These are phyloP conservation scores for Campoplex capitator DNA, from an alignment of 2,888 invertebrate species.

Conservation along the genomic window DNA sequence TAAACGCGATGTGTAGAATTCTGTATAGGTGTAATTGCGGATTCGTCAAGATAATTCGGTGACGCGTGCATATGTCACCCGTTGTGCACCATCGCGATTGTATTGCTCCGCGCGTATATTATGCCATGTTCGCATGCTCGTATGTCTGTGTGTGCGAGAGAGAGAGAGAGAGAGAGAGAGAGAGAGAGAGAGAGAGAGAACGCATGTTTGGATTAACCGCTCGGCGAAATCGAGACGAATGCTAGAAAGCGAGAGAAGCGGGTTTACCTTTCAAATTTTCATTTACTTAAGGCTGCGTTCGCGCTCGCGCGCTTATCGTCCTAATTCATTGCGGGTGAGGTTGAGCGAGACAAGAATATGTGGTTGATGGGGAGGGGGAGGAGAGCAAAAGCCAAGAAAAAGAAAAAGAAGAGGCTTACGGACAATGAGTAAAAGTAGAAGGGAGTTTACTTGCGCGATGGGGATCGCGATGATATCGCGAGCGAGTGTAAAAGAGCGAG, in stretches of 20 bases:
- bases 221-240: slow-evolving; percentile 61
- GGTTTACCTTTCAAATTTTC: slow-evolving; percentile 72
- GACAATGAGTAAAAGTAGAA: background rate
- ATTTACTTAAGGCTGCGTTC: slow-evolving; percentile 72
- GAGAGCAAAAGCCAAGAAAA: slow-evolving; percentile 52
- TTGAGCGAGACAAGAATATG: slow-evolving; percentile 35
- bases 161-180: slow-evolving; percentile 35
- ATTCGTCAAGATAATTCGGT: slow-evolving; percentile 45
- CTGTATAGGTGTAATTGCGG: slow-evolving; percentile 30
- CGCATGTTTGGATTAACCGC: slow-evolving; percentile 17
- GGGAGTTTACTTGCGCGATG: too few species aligned
- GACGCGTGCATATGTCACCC: background rate
- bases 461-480: too few species aligned
- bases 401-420: slow-evolving; percentile 42
- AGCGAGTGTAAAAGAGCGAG: slow-evolving; percentile 26
- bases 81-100: slow-evolving; percentile 41
- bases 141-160: slow-evolving; percentile 26
- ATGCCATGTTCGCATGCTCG: slow-evolving; percentile 1
- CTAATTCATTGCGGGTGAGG: slow-evolving; percentile 69
- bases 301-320: slow-evolving; percentile 64
- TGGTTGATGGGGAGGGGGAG: slow-evolving; percentile 6
- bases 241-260: slow-evolving; percentile 46
- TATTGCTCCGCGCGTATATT: slow-evolving; percentile 7
- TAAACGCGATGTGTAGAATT: background rate
- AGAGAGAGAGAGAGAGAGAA: slow-evolving; percentile 14